Base-by-base conservation (phyloP, 37 sponge, comb jelly and placozoan species). In the Axinella damicornis region DNA sequence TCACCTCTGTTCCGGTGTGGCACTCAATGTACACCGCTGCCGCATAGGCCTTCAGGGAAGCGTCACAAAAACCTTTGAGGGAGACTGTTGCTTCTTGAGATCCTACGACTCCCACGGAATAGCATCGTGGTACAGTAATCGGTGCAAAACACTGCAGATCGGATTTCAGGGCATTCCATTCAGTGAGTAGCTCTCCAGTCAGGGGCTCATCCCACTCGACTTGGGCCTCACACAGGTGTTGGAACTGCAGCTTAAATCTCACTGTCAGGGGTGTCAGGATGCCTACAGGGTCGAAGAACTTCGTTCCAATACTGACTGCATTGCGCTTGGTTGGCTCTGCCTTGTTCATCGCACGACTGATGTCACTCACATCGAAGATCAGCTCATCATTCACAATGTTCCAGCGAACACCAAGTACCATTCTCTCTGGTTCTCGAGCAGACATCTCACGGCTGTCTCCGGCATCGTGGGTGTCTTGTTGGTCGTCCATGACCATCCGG, bases 261-360 rank as follows among this genome's bases (percentile, higher is more conserved):
- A 71, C 53, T 17, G 72, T 36, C 21, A 35, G 18, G 13, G 72
- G 72, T 18, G 72, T 20, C 17, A 39, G 18, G 40, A 71, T 71
- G 72, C 72, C 72, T 24, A 71, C 9, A 15, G 41, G 72, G 72
- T 71, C 72, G 40, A 36, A 71, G 52, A 71, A 35, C 41, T n/a
- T 28, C 12, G 72, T 40, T 18, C 24, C 40, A 40, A 40, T 15
- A 15, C 53, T 35, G 18, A 71, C 18, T 71, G n/a, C 40, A 40
- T 33, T 39, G 24, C 72, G 17, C 72, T 71, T 71, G 17, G 72
- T 71, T 40, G 72, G 40, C n/a, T 40, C n/a, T 71, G 37, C 20
- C 20, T 35, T 65, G 72, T 40, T 71, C 52, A 38, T 71, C 16
- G 17, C 20, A 15, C 24, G 40, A 17, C 18, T 41, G 24, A 71